Evolutionary conservation across 2,888 invertebrate species (phyloP).

Genomic region (Acronicta leporina): DNA sequence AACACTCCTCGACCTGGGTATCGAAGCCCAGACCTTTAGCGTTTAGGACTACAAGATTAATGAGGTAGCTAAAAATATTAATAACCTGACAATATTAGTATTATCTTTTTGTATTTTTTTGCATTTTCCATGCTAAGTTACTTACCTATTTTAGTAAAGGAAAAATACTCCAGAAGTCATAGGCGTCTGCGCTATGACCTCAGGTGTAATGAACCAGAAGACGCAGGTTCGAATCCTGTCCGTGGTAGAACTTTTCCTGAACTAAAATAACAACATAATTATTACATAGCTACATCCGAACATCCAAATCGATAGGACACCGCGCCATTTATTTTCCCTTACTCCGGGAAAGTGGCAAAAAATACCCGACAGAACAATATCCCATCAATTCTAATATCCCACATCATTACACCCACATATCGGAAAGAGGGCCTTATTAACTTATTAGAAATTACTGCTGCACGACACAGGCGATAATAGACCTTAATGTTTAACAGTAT

Average conservation of each 20-base stretch:
- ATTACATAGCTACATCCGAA: background rate
- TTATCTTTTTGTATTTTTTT: too few species aligned
- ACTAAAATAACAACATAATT: background rate
- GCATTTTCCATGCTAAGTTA: too few species aligned
- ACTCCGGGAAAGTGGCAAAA: constrained; percentile 42
- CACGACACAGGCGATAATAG: constrained; percentile 37
- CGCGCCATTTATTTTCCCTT: constrained; percentile 28
- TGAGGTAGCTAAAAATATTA: too few species aligned
- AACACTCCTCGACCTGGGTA: too few species aligned
- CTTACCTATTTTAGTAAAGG: too few species aligned
- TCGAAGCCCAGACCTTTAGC: too few species aligned
- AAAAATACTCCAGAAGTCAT: too few species aligned
- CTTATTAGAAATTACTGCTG: constrained; percentile 64
- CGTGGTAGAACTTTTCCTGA: too few species aligned
- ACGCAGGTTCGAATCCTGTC: too few species aligned
- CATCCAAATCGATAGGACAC: background rate
- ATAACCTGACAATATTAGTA: too few species aligned
- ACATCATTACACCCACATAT: constrained; percentile 60
- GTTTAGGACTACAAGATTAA: background rate
- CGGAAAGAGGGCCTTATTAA: constrained; percentile 61
- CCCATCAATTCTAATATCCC: constrained; percentile 58
- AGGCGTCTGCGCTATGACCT: too few species aligned
- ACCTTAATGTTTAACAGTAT: constrained; percentile 31
- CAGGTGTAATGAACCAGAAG: too few species aligned
- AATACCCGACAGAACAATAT: constrained; percentile 44